Evolutionary conservation across 2,797 vertebrate genomes (phyloP).

Genomic region (Vespertilio murinus): DNA sequence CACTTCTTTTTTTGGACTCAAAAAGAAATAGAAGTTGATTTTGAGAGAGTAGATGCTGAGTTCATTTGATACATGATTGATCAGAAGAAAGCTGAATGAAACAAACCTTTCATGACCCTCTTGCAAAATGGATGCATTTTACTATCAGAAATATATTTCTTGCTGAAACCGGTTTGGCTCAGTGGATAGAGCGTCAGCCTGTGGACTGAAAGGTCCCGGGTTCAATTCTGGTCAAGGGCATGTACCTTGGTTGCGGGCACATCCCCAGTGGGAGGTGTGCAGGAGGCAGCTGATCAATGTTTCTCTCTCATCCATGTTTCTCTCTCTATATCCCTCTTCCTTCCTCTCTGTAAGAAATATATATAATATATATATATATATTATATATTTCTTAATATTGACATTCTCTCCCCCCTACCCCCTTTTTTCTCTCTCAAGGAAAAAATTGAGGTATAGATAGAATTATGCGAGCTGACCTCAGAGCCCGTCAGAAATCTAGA

Average conservation of each 20-base stretch:
- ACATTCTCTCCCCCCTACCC: neutral
- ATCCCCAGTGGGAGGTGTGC: no score
- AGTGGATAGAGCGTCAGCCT: no score
- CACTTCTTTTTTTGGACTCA: neutral
- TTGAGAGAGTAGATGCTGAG: conserved; percentile 32
- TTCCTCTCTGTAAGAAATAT: neutral
- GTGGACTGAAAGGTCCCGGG: no score
- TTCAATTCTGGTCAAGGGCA: no score
- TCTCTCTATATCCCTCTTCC: no score
- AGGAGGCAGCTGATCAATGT: no score
- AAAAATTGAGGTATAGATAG: neutral
- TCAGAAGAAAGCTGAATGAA: neutral
- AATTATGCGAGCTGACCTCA: neutral
- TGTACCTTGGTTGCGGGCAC: no score
- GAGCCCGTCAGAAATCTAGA: conserved; percentile 51
- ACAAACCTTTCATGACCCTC: neutral
- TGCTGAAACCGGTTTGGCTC: neutral
- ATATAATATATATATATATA: no score
- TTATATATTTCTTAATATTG: conserved; percentile 45
- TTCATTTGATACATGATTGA: neutral
- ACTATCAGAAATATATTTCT: conserved; percentile 8
- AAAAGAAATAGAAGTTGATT: conserved; percentile 31
- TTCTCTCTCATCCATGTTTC: no score
- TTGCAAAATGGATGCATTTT: conserved; percentile 42
- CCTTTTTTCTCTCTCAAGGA: neutral